Conservation (phyloP, 1,140 invertebrate genomes). For the Triops cancriformis region DNA sequence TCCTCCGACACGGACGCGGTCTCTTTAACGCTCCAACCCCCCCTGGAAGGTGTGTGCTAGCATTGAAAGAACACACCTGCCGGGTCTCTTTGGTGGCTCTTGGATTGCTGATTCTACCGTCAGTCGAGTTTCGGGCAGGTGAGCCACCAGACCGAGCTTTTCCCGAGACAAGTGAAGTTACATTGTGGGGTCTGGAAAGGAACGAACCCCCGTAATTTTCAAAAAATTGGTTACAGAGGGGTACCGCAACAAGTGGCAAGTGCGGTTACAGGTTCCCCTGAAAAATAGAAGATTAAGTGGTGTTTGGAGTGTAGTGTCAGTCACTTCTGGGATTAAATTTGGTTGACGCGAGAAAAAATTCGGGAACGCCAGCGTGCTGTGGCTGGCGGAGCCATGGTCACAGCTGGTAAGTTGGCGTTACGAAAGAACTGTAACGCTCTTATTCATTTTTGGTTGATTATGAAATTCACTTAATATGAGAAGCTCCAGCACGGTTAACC, state of each 20-base stretch:
- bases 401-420: neutral
- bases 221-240: neutral
- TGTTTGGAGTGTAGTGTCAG: neutral
- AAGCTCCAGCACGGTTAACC: neutral
- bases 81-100: neutral
- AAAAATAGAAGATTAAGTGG: neutral
- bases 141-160: neutral
- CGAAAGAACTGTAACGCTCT: neutral
- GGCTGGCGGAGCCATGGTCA: constrained; percentile 11
- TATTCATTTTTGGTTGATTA: neutral
- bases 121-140: neutral
- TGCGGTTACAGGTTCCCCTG: neutral
- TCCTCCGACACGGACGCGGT: neutral
- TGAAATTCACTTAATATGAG: neutral
- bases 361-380: neutral
- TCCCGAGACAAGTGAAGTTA: neutral
- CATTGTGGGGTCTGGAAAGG: neutral
- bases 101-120: neutral
- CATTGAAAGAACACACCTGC: neutral
- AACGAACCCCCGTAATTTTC: neutral
- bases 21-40: neutral
- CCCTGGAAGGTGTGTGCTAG: neutral
- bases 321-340: constrained; percentile 5
- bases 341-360: neutral
- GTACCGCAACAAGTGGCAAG: constrained; percentile 8